Base-by-base conservation (phyloP, 2,113 vertebrate species). In the Ceyx melanurus region DNA sequence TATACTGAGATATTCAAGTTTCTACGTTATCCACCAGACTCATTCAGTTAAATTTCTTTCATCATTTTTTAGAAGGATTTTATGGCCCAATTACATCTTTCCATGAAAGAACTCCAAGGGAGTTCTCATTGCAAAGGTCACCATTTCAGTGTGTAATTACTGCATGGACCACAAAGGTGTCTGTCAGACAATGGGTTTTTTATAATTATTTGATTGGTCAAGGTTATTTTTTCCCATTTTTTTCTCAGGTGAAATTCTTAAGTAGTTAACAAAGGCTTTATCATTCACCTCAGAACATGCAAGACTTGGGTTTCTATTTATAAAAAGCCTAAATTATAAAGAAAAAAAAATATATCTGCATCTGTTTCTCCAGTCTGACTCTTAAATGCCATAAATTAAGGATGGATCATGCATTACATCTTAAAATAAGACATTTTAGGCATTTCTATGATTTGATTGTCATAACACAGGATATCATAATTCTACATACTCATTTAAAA, bases 91-190 rank as follows among this genome's bases (percentile, higher is more conserved):
- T 46, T 90, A 77, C 65, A n/a, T 64, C 42, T 62, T 68, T 57
- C 58, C 12, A 68, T n/a, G 33, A 78, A 1, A 68, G 31, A 70
- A 43, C 31, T 86, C 53, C 72, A 83, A 84, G 73, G 45, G 17
- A 95, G 51, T 22, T 71, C 54, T 70, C 50, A 89, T 88, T 88
- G 46, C 56, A 90, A 95, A 88, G 42, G 42, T 70, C 23, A n/a
- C 19, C 56, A 78, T 88, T 86, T 65, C 72, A 51, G 23, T 42
- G 18, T 25, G 42, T 50, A 87, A 74, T 76, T 68, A 84, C 20
- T 58, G 19, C 43, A 89, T 28, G 40, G 25, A 60, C 10, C 31
- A 81, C 60, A 89, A 93, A 79, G 14, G 14, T 75, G 28, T 48
- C 56, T 74, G 12, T 23, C 50, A 50, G 9, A 75, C 1, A 60